phyloP scores from a whole-genome alignment of 2,113 vertebrate genomes.

The Barnardius zonarius region DNA sequence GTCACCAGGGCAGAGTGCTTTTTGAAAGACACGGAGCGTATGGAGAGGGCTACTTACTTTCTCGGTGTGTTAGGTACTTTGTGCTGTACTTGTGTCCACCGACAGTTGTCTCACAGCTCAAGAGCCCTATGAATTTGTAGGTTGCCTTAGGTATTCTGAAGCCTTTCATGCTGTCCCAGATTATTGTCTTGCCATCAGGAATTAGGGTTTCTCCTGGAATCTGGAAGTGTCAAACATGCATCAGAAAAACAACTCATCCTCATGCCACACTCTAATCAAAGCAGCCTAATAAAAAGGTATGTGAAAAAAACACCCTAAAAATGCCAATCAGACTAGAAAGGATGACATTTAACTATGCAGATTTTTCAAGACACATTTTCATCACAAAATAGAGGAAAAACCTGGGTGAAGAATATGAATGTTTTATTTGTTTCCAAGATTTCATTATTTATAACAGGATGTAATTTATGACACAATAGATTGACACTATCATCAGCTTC shows the following conservation, averaged over 20 bases:
- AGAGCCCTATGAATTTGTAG: slow-evolving; percentile 82
- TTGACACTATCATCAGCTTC: slow-evolving; percentile 26
- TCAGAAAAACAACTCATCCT: background rate
- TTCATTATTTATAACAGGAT: slow-evolving; percentile 58
- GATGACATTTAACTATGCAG: background rate
- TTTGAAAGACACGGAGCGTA: background rate
- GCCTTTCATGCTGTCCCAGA: slow-evolving; percentile 89
- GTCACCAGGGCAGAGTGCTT: background rate
- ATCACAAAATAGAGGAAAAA: slow-evolving; percentile 21
- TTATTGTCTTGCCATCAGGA: slow-evolving; percentile 82
- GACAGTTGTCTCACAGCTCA: slow-evolving; percentile 81
- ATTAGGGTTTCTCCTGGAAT: slow-evolving; percentile 68
- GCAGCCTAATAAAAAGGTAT: background rate
- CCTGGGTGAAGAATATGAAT: background rate
- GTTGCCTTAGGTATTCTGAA: slow-evolving; percentile 86
- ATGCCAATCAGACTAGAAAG: slow-evolving; percentile 3
- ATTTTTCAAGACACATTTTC: slow-evolving; percentile 32
- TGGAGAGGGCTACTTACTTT: slow-evolving; percentile 72
- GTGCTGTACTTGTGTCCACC: slow-evolving; percentile 72
- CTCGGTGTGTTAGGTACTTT: slow-evolving; percentile 80
- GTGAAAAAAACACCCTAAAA: background rate
- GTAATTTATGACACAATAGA: slow-evolving; percentile 53
- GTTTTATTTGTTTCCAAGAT: slow-evolving; percentile 35
- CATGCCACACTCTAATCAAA: background rate
- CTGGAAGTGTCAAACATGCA: slow-evolving; percentile 64